Conservation (phyloP, 2,888 invertebrate species). For the Ecdyonurus torrentis region DNA sequence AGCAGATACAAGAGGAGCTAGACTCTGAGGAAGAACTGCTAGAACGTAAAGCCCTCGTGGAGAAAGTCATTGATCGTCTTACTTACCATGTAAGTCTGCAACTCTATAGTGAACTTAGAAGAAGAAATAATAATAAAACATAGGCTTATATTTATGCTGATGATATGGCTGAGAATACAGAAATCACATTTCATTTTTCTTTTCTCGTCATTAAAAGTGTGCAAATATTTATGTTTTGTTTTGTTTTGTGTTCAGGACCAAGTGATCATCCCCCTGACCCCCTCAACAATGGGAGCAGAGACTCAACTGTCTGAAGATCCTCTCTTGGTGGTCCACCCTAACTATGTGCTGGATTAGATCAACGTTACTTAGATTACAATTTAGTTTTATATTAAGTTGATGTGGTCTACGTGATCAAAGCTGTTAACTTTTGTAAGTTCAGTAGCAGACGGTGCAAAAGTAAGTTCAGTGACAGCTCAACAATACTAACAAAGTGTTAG, state of each 20-base stretch:
- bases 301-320: conserved; percentile 52
- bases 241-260: conserved; percentile 43
- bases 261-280: conserved; percentile 60
- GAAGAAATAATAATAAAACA: not conserved
- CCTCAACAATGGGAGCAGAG: conserved; percentile 33
- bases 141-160: not conserved
- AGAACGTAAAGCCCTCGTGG: conserved; percentile 73
- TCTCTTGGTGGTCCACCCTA: conserved; percentile 86
- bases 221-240: conserved; percentile 13
- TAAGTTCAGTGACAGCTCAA: too few species aligned
- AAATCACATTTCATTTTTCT: conserved; percentile 7
- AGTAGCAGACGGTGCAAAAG: too few species aligned
- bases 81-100: conserved; percentile 56
- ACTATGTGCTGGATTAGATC: conserved; percentile 62
- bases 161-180: not conserved
- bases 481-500: too few species aligned
- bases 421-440: too few species aligned
- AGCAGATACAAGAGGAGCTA: conserved; percentile 69
- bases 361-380: too few species aligned
- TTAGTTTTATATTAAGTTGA: too few species aligned
- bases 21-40: conserved; percentile 82
- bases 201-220: conserved; percentile 7
- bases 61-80: conserved; percentile 85
- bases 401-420: too few species aligned
- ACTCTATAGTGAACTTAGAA: not conserved